These are phyloP conservation scores for Chionodraco myersi DNA, from an alignment of 2,113 vertebrate species.

Conservation along the genomic window DNA sequence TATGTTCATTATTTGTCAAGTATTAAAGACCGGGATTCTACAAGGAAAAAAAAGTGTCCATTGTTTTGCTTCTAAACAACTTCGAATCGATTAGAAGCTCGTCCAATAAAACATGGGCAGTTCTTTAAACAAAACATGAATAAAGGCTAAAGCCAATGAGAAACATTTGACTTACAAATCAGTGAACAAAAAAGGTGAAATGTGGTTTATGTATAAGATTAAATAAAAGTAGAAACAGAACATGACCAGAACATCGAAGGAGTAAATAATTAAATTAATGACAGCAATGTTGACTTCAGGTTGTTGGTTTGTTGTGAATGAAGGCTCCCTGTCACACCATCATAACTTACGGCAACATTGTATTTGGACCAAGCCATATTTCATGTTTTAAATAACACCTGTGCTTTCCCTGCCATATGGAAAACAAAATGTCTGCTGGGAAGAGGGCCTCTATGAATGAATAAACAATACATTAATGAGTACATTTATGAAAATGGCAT, in stretches of 20 bases:
- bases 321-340: background rate
- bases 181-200: too few relatives aligned
- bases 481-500: constrained; percentile 1
- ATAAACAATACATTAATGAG: background rate
- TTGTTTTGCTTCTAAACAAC: background rate
- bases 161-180: background rate
- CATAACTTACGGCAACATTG: background rate
- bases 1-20: constrained; percentile 46
- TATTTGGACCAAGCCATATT: background rate
- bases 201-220: too few relatives aligned
- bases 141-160: background rate
- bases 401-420: background rate
- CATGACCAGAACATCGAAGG: too few relatives aligned
- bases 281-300: too few relatives aligned
- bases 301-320: background rate
- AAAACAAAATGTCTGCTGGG: background rate
- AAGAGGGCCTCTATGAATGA: background rate
- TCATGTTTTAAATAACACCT: background rate
- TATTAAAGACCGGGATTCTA: constrained; percentile 10
- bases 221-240: too few relatives aligned
- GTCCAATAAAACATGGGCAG: background rate
- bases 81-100: background rate
- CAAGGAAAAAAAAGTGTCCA: too few relatives aligned
- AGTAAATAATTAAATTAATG: too few relatives aligned
- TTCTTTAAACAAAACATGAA: background rate